Evolutionary conservation across 2,888 invertebrate genomes (phyloP).

Genomic region (Eilema griseolum): DNA sequence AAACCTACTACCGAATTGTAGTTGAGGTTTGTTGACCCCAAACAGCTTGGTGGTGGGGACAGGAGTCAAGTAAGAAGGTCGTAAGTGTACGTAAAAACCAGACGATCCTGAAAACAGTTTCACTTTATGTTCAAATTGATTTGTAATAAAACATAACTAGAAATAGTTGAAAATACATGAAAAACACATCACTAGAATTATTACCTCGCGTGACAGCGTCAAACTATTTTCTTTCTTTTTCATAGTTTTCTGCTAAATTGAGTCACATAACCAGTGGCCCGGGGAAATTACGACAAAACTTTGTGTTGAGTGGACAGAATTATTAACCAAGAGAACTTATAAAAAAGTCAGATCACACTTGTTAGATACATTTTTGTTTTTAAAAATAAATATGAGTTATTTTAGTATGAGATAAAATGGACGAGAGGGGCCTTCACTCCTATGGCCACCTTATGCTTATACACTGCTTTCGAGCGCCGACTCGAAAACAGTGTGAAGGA

Average conservation of each 20-base stretch:
- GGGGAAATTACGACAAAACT: neutral
- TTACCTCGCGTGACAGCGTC: neutral
- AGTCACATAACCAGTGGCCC: neutral
- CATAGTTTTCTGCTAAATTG: neutral
- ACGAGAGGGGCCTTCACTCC: too few species aligned
- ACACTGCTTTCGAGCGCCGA: too few species aligned
- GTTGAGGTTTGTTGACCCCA: neutral
- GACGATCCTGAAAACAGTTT: too few species aligned
- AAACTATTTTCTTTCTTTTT: constrained; percentile 18
- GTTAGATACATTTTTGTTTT: neutral
- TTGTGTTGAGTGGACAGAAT: neutral
- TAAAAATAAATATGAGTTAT: too few species aligned
- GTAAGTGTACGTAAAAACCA: too few species aligned
- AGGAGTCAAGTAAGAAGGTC: too few species aligned
- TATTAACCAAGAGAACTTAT: neutral
- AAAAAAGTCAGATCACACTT: neutral
- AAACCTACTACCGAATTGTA: neutral
- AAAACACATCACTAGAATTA: neutral
- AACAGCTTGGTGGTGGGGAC: too few species aligned
- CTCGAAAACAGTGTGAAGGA: too few species aligned
- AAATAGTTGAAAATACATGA: neutral
- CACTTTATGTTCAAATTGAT: neutral
- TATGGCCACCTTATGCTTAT: too few species aligned
- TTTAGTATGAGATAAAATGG: too few species aligned
- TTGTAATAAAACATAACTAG: neutral